Evolutionary conservation across 2,797 vertebrate species (phyloP), one percentile per base, ranked within the genome.

Genomic region (Sebastes miniatus): DNA sequence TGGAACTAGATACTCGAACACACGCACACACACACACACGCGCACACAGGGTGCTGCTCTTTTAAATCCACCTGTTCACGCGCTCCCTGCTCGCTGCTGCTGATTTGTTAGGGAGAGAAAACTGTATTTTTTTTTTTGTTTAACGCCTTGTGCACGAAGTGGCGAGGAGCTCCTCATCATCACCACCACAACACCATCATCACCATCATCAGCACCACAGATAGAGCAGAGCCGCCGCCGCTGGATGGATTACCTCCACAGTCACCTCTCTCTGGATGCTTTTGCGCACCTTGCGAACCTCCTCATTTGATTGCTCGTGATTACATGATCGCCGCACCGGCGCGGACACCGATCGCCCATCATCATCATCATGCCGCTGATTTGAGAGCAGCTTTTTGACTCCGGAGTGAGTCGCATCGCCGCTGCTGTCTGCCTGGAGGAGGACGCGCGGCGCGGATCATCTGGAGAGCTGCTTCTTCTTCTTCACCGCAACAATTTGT

Each of bases 21-120:
- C 20, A 20, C 18, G 8, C 13, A 31, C n/a, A 12, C 34, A 50
- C 20, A 11, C 16, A 8, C 13, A 11, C 20, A 6, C 5, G 5
- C 61, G 5, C 20, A 10, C 4, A 47, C 4, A 6, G 63, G 13
- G 32, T 20, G 76, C 83, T 75, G 78, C 75, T 76, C 73, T 86
- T 87, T 92, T 85, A 87, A 89, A 90, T 91, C 89, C 93, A 95
- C 93, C 92, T 95, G 95, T 96, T 93, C 86, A 72, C 79, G 88
- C 80, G 74, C 80, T 66, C 77, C 9, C 61, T 11, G 76, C 65
- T 18, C 66, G 62, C 69, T 24, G 80, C 76, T 32, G 79, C 81
- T 77, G 79, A 68, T 91, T 80, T 73, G 80, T 57, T 57, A 27
- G 66, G 56, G 34, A 65, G 72, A 65, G 57, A 78, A 52, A 87